Conservation (phyloP, 2,113 vertebrate species). For the Cinclus cinclus region DNA sequence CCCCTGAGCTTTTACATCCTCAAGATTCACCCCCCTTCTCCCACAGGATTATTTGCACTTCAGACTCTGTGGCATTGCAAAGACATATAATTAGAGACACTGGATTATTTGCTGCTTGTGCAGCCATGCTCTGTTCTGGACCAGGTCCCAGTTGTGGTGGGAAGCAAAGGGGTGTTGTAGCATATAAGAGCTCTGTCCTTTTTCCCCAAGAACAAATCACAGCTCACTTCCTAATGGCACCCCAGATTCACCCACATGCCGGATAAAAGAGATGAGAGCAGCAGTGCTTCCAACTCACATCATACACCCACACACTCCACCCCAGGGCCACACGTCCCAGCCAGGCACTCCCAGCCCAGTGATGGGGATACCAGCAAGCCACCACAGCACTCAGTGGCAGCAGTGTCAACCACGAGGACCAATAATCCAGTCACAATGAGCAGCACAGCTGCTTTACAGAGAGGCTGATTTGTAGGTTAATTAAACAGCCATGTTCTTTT, state of each 20-base stretch:
- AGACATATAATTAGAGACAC: not conserved
- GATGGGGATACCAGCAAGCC: not conserved
- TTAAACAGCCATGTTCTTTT: slow-evolving; percentile 61
- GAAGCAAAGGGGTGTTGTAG: not conserved
- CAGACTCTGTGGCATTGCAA: not conserved
- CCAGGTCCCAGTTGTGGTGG: not conserved
- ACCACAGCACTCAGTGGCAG: rapidly evolving
- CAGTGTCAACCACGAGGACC: rapidly evolving
- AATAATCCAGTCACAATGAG: not conserved
- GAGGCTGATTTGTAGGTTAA: slow-evolving; percentile 48
- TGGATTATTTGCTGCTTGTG: not conserved
- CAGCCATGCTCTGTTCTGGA: not conserved
- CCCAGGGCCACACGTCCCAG: not conserved
- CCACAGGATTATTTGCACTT: not conserved
- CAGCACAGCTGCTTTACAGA: not conserved
- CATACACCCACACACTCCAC: rapidly evolving
- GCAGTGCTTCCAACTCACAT: not conserved
- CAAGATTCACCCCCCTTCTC: not conserved
- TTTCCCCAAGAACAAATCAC: not conserved
- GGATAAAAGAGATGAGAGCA: not conserved
- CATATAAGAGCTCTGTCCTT: not conserved
- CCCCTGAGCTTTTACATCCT: not conserved
- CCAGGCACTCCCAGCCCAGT: not conserved
- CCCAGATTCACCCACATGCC: not conserved
- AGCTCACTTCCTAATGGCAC: not conserved